Conservation (phyloP, 2,113 vertebrate species). For the Donacobius atricapilla region DNA sequence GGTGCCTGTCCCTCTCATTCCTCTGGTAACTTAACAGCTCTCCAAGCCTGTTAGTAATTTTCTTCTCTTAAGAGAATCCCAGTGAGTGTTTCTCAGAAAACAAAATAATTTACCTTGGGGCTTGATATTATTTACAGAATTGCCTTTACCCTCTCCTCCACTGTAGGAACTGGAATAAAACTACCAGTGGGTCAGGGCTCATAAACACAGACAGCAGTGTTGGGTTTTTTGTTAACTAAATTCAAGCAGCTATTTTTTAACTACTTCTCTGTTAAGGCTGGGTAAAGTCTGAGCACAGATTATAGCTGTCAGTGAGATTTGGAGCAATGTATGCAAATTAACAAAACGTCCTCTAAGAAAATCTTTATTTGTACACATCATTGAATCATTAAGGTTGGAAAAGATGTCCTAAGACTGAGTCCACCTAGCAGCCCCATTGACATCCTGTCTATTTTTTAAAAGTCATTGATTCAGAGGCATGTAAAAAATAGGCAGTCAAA, state of each 20-base stretch:
- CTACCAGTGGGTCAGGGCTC: neutral
- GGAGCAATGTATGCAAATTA: neutral
- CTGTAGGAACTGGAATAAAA: neutral
- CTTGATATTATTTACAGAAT: neutral
- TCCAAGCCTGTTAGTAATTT: neutral
- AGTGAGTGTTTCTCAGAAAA: neutral
- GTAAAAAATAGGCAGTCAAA: neutral
- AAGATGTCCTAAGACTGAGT: neutral
- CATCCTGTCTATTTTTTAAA: fast-evolving
- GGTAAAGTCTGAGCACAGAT: neutral
- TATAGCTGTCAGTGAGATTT: neutral
- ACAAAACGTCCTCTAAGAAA: neutral
- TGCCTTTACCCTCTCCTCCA: neutral
- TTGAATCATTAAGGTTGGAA: neutral
- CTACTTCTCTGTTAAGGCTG: neutral
- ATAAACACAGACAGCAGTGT: neutral
- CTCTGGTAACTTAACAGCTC: neutral
- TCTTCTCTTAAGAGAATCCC: neutral
- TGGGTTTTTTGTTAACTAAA: neutral
- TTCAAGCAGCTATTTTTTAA: neutral
- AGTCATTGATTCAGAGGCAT: neutral
- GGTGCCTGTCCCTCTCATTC: neutral
- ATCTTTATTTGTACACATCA: neutral
- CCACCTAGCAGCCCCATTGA: neutral
- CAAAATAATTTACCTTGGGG: neutral